Evolutionary conservation across 1,140 invertebrate genomes (phyloP), one percentile per base, ranked within the genome.

Genomic region (Drosophila tsacasi): DNA sequence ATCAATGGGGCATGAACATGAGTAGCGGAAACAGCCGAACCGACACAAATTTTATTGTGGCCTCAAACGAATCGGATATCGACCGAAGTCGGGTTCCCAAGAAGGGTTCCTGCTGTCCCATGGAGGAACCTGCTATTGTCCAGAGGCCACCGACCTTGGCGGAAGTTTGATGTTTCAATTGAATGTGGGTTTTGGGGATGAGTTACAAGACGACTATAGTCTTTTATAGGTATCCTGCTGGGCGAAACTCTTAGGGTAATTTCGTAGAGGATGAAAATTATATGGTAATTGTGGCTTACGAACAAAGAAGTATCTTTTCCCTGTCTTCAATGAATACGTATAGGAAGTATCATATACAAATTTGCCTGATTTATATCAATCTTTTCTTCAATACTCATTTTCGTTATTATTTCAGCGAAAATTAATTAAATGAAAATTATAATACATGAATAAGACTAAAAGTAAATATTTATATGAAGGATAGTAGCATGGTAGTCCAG

Each of bases 1-100:
- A 58, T 54, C 68, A 74, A 75, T 75, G 68, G 57, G 47, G 72
- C 72, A 52, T 75, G 49, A 75, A 61, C 69, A 63, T 62, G 68
- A 60, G 57, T 35, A 52, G 72, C 32, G 72, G 68, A 62, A 74
- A 72, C 21, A 37, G 32, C 40, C 42, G 10, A 68, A 32, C 6
- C 42, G 42, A 67, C 30, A 40, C 49, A 49, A 73, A 60, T 39
- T 69, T 21, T 58, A 57, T 69, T 49, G 61, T 39, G 60, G 19
- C 15, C 42, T 47, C 50, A 65, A 40, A 46, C 35, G 54, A 37
- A 55, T 55, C 54, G 21, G 54, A 55, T 55, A 55, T 13, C 32
- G 54, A 55, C 21, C 32, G 13, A 55, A 37, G 52, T 35, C 19
- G 52, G 32, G 19, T 55, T 55, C 32, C 52, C 52, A 23, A 21